Evolutionary conservation across 2,113 vertebrate genomes (phyloP).

Genomic region (Rhagologus leucostigma): DNA sequence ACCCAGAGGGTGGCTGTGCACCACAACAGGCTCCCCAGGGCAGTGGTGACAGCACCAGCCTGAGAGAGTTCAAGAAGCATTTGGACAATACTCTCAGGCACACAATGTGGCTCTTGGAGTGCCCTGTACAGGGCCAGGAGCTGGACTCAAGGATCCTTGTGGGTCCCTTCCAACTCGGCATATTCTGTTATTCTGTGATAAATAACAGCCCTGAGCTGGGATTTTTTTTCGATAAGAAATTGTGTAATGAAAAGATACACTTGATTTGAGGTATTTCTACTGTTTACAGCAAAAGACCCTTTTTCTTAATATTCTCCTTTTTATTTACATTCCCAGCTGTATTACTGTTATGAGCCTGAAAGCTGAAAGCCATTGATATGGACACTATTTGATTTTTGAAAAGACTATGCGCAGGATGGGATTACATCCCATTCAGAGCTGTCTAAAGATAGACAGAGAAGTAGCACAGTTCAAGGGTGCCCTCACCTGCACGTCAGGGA

Average conservation of each 20-base stretch:
- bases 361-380: not conserved
- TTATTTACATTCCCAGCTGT: conserved; percentile 14
- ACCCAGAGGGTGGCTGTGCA: not conserved
- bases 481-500: conserved; percentile 30
- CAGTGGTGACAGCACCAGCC: not conserved
- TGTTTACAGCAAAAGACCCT: not conserved
- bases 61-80: not conserved
- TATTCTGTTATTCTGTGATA: not conserved
- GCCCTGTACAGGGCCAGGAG: not conserved
- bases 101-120: not conserved
- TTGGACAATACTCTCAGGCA: not conserved
- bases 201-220: not conserved
- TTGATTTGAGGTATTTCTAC: not conserved
- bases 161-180: not conserved
- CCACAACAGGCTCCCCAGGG: not conserved
- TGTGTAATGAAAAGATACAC: not conserved
- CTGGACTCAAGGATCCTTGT: not conserved
- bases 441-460: conserved; percentile 25
- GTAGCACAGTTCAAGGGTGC: conserved; percentile 60
- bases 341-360: not conserved
- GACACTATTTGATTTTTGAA: not conserved
- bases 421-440: not conserved
- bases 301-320: conserved; percentile 12
- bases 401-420: not conserved
- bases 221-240: not conserved